Conservation (phyloP, 1,140 invertebrate genomes). For the Papilio xuthus region DNA sequence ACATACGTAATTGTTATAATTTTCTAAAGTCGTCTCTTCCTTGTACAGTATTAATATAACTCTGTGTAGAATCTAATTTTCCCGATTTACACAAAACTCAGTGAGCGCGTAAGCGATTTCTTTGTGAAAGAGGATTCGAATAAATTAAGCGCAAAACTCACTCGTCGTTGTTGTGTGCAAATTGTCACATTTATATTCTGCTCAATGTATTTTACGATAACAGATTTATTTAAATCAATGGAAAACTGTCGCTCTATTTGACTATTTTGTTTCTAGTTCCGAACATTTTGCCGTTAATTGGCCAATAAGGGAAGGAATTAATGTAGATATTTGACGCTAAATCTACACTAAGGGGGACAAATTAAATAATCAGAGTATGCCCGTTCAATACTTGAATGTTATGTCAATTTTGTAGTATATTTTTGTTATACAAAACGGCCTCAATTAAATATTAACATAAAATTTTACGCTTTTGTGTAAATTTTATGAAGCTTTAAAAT, state of each 20-base stretch:
- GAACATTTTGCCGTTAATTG: too few relatives aligned
- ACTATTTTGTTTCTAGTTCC: too few relatives aligned
- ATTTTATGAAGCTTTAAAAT: conserved; percentile 1
- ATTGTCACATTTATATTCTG: neutral
- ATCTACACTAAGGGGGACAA: neutral
- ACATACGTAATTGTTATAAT: neutral
- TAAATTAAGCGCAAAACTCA: conserved; percentile 22
- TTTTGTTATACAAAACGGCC: neutral
- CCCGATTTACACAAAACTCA: neutral
- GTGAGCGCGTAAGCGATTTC: neutral
- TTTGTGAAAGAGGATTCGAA: conserved; percentile 20
- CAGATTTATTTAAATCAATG: neutral
- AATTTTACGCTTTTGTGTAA: neutral
- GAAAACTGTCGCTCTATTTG: too few relatives aligned
- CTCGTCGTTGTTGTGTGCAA: neutral
- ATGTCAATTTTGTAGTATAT: neutral
- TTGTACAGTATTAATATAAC: neutral
- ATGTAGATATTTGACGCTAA: too few relatives aligned
- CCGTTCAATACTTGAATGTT: neutral
- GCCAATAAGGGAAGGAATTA: too few relatives aligned
- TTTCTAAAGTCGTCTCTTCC: neutral
- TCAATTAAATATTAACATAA: neutral
- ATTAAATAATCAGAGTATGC: neutral
- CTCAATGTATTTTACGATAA: neutral
- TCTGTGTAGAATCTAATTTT: conserved; percentile 11